Base-by-base conservation (phyloP, 2,888 invertebrate species). In the Agrochola lychnidis region DNA sequence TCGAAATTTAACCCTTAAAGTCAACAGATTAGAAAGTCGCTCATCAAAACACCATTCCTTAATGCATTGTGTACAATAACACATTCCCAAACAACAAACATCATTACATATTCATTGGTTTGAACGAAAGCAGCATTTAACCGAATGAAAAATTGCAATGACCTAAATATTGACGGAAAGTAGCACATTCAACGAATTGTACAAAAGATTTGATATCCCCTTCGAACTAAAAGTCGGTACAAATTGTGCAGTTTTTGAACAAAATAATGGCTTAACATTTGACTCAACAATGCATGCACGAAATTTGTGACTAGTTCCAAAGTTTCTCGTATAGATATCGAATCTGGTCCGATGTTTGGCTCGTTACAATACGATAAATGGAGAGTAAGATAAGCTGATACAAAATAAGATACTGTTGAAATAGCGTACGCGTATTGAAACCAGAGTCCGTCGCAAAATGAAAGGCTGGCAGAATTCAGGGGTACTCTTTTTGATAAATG, bases 191-290 rank as follows among this genome's bases (percentile, higher is more conserved):
- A 68, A 68, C n/a, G 22, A 48, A 59, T 72, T 30, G 69, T 56
- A 83, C 57, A 70, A 74, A 84, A 67, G 76, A 83, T 66, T 73
- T 62, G 16, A 79, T 79, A 76, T 64, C 36, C 7, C 1, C 53
- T 70, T 76, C 6, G 25, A 70, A 77, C 63, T 36, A 7, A 57
- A 73, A 73, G 19, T 36, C 36, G 5, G 19, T 73, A 25, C 45
- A 69, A 72, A 77, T 75, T 80, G 70, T 79, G 73, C 77, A 75
- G 68, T 77, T 77, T 64, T 12, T 63, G 62, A 61, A 71, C 56
- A 59, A 42, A 64, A 30, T 70, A 61, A 56, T 61, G 67, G 25
- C 45, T 30, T 57, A 51, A 61, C 0, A 73, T 81, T 76, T 61
- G 53, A 70, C 10, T 75, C 62, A 67, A 77, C 68, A 80, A 86